A percentile compares a stretch with the other conserved stretches of the same genome.
Evolutionary conservation across 1,140 invertebrate genomes (phyloP).

Genomic region (Trachymyrmex septentrionalis): DNA sequence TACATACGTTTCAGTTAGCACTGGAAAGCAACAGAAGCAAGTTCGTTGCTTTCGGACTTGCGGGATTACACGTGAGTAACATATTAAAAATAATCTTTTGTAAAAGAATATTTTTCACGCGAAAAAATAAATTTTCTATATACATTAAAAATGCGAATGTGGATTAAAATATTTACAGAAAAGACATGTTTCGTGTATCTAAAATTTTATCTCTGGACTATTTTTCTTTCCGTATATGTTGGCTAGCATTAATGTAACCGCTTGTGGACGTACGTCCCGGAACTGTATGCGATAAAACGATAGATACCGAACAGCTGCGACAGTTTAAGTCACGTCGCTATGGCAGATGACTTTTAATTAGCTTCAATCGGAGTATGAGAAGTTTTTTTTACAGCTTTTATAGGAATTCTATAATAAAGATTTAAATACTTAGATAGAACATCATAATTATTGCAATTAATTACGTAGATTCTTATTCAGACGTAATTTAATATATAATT

Average conservation of each 20-base stretch:
- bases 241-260: conserved; percentile 24
- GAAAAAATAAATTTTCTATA: not conserved
- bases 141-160: not conserved
- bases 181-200: not conserved
- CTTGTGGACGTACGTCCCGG: conserved; percentile 56
- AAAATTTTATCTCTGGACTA: not conserved
- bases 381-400: not conserved
- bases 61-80: conserved; percentile 93
- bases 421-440: not conserved
- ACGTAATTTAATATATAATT: not conserved
- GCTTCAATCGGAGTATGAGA: not conserved
- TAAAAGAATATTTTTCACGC: not conserved
- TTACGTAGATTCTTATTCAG: not conserved
- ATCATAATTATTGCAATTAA: not conserved
- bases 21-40: conserved; percentile 95
- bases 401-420: not conserved
- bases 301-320: conserved; percentile 66
- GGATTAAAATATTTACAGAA: not conserved
- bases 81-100: not conserved
- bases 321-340: conserved; percentile 12
- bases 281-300: conserved; percentile 68
- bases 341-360: conserved; percentile 12
- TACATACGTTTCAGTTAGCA: conserved; percentile 93
- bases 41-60: conserved; percentile 92
- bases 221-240: not conserved